A percentile compares a stretch with the other conserved stretches of the same genome.
Conservation (phyloP, 1,140 invertebrate genomes). For the Drosophila saltans region DNA sequence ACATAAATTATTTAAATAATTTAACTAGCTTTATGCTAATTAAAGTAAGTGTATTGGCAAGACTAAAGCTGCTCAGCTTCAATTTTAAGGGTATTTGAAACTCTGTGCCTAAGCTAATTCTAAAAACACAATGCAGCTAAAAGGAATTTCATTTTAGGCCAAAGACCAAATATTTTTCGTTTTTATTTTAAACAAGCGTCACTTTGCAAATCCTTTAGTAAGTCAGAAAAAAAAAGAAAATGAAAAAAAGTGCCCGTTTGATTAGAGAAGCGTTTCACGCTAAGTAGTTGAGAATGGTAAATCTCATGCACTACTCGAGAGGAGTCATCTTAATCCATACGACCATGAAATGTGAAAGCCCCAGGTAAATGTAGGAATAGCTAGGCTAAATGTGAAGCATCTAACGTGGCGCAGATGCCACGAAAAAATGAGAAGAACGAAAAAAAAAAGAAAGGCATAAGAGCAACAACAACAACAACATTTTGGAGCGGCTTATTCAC, state of each 20-base stretch:
- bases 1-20: too few relatives aligned
- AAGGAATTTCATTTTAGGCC: too few relatives aligned
- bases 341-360: constrained; percentile 7
- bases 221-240: not conserved
- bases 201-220: not conserved
- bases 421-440: not conserved
- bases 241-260: not conserved
- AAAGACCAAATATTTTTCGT: too few relatives aligned
- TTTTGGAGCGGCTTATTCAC: constrained; percentile 12
- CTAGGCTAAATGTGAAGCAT: constrained; percentile 11
- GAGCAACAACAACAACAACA: not conserved
- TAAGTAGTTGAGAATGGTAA: constrained; percentile 7
- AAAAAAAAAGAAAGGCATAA: not conserved
- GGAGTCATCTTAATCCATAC: constrained; percentile 9
- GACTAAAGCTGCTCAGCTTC: too few relatives aligned
- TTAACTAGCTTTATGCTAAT: too few relatives aligned
- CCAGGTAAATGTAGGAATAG: not conserved
- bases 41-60: too few relatives aligned
- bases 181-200: not conserved
- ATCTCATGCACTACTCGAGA: constrained; percentile 10
- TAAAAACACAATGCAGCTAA: too few relatives aligned
- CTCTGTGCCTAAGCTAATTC: too few relatives aligned
- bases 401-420: not conserved
- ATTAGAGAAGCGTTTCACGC: constrained; percentile 4
- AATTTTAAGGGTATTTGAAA: too few relatives aligned